phyloP scores from a whole-genome alignment of 2,797 vertebrate species.

The Falco cherrug region DNA sequence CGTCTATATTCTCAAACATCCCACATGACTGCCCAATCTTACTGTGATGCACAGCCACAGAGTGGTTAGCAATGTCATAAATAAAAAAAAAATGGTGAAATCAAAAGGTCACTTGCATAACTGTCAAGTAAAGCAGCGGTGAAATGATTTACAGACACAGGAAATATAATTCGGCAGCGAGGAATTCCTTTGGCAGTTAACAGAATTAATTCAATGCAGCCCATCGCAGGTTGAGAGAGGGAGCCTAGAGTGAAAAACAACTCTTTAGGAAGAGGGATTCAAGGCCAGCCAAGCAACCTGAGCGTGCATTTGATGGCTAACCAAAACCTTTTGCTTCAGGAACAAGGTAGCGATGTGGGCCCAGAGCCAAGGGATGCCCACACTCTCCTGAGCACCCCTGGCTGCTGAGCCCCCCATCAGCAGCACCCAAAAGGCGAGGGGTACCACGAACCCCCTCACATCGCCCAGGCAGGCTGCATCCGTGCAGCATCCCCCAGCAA shows the following conservation, averaged over 20 bases:
- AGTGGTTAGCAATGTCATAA: slow-evolving; percentile 47
- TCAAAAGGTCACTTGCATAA: slow-evolving; percentile 73
- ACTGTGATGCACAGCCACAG: background rate
- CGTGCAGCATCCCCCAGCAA: background rate
- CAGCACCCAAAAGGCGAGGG: background rate
- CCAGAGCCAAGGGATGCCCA: background rate
- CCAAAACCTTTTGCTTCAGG: background rate
- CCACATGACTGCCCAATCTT: background rate
- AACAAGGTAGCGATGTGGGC: background rate
- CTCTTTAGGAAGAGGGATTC: slow-evolving; percentile 11
- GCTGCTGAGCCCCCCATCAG: background rate
- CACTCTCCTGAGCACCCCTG: background rate
- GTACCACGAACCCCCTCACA: rapidly evolving
- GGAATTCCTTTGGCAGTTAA: slow-evolving; percentile 59
- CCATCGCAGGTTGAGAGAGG: background rate
- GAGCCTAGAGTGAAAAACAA: background rate
- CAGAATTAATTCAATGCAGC: slow-evolving; percentile 57
- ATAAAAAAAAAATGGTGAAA: slow-evolving; percentile 49
- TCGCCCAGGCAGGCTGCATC: background rate
- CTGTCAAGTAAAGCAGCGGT: slow-evolving; percentile 34
- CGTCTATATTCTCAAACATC: background rate
- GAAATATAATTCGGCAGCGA: slow-evolving; percentile 62
- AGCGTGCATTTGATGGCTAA: background rate
- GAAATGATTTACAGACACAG: slow-evolving; percentile 69
- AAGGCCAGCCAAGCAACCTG: background rate